Base-by-base conservation (phyloP, 2,888 invertebrate species). In the Dinocampus coccinellae region DNA sequence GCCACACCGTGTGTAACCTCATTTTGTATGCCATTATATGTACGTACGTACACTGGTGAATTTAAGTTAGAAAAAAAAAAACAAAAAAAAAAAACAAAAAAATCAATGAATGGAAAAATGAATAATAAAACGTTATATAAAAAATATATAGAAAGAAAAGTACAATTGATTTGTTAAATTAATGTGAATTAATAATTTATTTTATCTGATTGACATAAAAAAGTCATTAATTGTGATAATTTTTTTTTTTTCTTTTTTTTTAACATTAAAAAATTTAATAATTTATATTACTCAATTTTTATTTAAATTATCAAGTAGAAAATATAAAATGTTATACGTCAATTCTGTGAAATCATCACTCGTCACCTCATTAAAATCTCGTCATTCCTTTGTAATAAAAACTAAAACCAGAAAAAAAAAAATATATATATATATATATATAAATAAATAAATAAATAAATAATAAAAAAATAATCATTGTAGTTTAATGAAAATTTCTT, bases 401-500 rank as follows among this genome's bases (percentile, higher is more conserved):
- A n/a, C 3, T 10, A 6, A 13, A 22, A 34, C 20, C n/a, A n/a
- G n/a, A n/a, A n/a, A n/a, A n/a, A n/a, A n/a, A n/a, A n/a, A n/a
- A n/a, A n/a, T n/a, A n/a, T n/a, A n/a, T n/a, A n/a, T n/a, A n/a
- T n/a, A n/a, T n/a, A n/a, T n/a, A n/a, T n/a, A n/a, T n/a, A n/a
- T n/a, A 47, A 47, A 61, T n/a, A 16, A 20, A n/a, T 11, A 1
- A 11, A 2, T 39, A 62, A 16, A 34, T 61, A 61, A 36, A 10
- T 36, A 39, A 29, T 33, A 29, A 36, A 42, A 63, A 47, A 63
- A 39, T 22, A n/a, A n/a, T n/a, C n/a, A n/a, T 22, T 53, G 11
- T 29, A 53, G 65, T 34, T 22, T 55, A 57, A 57, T 66, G 66
- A 39, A 66, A 66, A 66, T 39, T 39, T 57, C 13, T 24, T 22